phyloP scores from a whole-genome alignment of 2,888 invertebrate genomes.

The Dendrolimus houi region DNA sequence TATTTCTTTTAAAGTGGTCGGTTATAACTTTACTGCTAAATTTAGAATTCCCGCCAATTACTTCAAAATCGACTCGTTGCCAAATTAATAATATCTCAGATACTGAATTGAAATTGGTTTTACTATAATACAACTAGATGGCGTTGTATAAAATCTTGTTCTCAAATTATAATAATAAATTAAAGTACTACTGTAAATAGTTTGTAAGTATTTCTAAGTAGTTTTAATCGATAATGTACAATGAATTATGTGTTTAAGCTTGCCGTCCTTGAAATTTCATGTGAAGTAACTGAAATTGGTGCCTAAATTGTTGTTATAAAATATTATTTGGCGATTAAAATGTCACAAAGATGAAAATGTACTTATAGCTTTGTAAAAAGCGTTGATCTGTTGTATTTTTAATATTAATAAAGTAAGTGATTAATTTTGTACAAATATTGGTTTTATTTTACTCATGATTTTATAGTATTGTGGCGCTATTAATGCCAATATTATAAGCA shows the following conservation, averaged over 20 bases:
- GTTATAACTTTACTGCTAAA: too few species aligned
- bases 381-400: constrained; percentile 2
- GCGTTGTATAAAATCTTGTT: not conserved
- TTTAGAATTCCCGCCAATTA: too few species aligned
- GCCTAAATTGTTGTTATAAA: too few species aligned
- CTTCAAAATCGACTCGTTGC: too few species aligned
- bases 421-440: not conserved
- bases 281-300: too few species aligned
- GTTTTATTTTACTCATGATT: not conserved
- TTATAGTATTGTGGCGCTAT: too few species aligned
- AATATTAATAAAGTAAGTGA: constrained; percentile 1
- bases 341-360: not conserved
- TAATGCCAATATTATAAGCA: too few species aligned
- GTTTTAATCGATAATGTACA: not conserved
- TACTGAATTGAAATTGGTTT: too few species aligned
- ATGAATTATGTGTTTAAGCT: not conserved
- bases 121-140: not conserved
- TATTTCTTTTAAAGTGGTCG: too few species aligned
- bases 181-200: not conserved
- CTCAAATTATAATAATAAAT: not conserved
- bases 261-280: not conserved
- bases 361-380: constrained; percentile 1
- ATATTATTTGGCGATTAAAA: not conserved
- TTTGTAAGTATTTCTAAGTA: not conserved
- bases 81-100: too few species aligned